phyloP scores from a whole-genome alignment of 2,888 invertebrate species.

The Parthenolecanium corni region DNA sequence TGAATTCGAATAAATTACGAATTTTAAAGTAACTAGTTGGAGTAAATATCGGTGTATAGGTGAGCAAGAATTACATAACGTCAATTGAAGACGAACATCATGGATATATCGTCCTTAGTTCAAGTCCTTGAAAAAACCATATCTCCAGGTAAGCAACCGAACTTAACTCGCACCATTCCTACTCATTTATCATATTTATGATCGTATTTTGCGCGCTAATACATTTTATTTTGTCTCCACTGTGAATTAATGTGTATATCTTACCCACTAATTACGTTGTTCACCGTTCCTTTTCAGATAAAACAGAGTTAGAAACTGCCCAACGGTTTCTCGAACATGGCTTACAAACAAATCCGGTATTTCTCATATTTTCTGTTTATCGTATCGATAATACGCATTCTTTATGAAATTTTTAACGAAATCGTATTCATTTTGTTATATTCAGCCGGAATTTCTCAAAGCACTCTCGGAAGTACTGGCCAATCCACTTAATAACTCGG shows the following conservation, averaged over 20 bases:
- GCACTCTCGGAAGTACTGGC: conserved; percentile 84
- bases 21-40: too few species aligned
- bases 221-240: background rate
- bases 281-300: conserved; percentile 32
- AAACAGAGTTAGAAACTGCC: conserved; percentile 76
- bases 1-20: too few species aligned
- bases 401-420: conserved; percentile 17
- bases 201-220: background rate
- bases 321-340: conserved; percentile 87
- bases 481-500: conserved; percentile 76
- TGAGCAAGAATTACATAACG: too few species aligned
- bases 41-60: too few species aligned
- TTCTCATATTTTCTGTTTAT: background rate
- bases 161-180: background rate
- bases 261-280: too few species aligned
- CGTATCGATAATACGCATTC: background rate
- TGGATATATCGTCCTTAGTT: conserved; percentile 37
- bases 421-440: conserved; percentile 15
- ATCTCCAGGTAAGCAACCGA: conserved; percentile 68
- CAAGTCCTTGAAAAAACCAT: conserved; percentile 93
- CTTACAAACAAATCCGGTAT: conserved; percentile 67
- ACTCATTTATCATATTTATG: background rate
- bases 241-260: too few species aligned
- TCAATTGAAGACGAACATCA: background rate
- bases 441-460: conserved; percentile 73